Conservation (phyloP, 2,888 invertebrate genomes). For the Tanypteryx hageni region DNA sequence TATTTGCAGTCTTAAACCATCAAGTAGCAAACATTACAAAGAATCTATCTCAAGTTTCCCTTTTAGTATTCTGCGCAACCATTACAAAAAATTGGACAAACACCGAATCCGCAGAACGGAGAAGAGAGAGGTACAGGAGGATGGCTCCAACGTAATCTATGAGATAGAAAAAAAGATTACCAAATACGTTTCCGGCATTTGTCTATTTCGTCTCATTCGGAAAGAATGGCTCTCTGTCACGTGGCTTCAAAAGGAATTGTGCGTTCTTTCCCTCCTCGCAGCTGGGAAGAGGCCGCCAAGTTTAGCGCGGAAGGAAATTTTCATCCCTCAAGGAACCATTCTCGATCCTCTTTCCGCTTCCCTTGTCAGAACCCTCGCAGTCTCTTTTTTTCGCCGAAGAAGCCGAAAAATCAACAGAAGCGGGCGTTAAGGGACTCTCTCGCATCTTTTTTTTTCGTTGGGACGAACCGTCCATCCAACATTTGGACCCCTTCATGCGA, state of each 20-base stretch:
- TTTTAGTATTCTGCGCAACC: neutral
- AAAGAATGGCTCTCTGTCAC: slow-evolving; percentile 23
- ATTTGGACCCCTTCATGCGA: neutral
- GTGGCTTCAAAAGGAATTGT: neutral
- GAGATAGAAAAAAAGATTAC: slow-evolving; percentile 32
- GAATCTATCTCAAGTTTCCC: too few relatives aligned
- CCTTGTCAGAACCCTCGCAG: slow-evolving; percentile 34
- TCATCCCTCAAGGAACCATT: slow-evolving; percentile 53
- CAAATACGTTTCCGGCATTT: slow-evolving; percentile 18
- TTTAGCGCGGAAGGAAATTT: slow-evolving; percentile 41
- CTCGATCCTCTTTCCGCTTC: slow-evolving; percentile 17
- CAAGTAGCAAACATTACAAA: too few relatives aligned
- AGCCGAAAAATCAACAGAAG: slow-evolving; percentile 60
- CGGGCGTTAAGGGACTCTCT: slow-evolving; percentile 39
- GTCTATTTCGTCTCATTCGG: slow-evolving; percentile 19
- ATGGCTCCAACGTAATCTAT: neutral
- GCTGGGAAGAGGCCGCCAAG: slow-evolving; percentile 27
- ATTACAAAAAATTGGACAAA: slow-evolving; percentile 1
- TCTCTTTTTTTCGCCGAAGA: slow-evolving; percentile 43
- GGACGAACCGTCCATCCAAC: neutral
- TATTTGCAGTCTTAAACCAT: too few relatives aligned
- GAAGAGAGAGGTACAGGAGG: neutral
- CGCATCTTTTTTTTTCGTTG: slow-evolving; percentile 1
- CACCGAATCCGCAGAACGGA: neutral
- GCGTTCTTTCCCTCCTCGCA: neutral